Evolutionary conservation across 2,113 vertebrate species (phyloP).

Genomic region (Vanacampus margaritifer): DNA sequence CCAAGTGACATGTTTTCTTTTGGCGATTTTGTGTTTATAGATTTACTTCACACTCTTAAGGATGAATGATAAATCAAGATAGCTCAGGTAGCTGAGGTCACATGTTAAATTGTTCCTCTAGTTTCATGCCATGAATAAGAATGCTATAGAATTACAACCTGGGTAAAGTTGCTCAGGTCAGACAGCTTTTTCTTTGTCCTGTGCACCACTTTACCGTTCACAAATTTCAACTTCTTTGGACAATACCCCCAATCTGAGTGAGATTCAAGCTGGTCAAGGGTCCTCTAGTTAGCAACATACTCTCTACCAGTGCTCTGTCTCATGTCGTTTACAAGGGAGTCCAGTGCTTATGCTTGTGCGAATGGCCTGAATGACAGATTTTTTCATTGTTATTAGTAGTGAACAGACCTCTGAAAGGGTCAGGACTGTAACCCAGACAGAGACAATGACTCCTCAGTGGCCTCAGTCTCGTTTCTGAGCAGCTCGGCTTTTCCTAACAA

Average conservation of each 20-base stretch:
- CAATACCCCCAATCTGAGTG: not conserved
- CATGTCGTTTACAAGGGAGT: not conserved
- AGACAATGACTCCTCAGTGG: not conserved
- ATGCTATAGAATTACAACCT: not conserved
- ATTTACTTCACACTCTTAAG: not conserved
- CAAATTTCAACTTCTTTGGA: not conserved
- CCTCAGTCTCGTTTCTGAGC: not conserved
- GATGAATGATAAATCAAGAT: not conserved
- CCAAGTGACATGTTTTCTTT: too few species aligned
- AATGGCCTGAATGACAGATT: not conserved
- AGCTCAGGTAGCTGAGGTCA: not conserved
- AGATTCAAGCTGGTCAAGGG: not conserved
- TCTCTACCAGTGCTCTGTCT: not conserved
- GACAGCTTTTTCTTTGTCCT: too few species aligned
- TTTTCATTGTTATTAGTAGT: not conserved
- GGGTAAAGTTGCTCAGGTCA: too few species aligned
- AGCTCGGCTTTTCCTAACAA: not conserved
- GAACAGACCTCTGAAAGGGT: not conserved
- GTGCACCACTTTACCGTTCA: too few species aligned
- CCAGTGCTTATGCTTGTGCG: not conserved
- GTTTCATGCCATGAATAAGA: not conserved
- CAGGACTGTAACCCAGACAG: slow-evolving; percentile 2
- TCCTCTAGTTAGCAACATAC: not conserved
- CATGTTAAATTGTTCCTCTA: too few species aligned
- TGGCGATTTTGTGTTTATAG: not conserved